phyloP scores from a whole-genome alignment of 92 coral and sea anemone species.

The Epizoanthus rinbou region DNA sequence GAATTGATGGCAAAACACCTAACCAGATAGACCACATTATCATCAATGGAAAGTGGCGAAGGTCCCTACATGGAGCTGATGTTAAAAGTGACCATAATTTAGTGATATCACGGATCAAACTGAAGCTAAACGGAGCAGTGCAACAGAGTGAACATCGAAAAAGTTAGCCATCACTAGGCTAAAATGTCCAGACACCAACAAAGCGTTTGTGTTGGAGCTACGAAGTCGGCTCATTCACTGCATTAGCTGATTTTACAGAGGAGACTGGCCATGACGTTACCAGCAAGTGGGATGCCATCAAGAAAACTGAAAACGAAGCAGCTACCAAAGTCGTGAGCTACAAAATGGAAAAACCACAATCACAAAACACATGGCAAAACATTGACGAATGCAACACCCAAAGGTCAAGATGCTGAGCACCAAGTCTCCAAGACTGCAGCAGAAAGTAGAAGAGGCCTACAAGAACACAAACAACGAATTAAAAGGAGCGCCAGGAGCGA shows the following conservation, averaged over 20 bases:
- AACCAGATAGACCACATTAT: slow-evolving; percentile 5
- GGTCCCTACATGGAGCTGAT: slow-evolving; percentile 8
- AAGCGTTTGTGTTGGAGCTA: background rate
- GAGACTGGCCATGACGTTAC: background rate
- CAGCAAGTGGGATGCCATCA: background rate
- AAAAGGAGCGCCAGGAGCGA: background rate
- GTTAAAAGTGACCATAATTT: background rate
- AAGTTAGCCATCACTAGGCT: background rate
- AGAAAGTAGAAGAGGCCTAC: slow-evolving; percentile 7
- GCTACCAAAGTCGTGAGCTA: background rate
- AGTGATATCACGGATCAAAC: background rate
- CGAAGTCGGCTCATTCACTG: background rate
- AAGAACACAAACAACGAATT: background rate
- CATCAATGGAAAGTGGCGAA: slow-evolving; percentile 35
- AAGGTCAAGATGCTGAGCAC: background rate
- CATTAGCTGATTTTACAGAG: background rate
- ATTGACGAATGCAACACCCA: background rate
- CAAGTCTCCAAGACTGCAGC: background rate
- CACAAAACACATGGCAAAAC: background rate
- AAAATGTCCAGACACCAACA: background rate
- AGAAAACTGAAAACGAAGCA: background rate
- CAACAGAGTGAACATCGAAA: background rate
- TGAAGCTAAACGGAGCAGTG: background rate
- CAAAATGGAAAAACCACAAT: background rate
- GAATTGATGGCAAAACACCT: background rate